phyloP scores from a whole-genome alignment of 2,888 invertebrate genomes.

The Harpalus rufipes region DNA sequence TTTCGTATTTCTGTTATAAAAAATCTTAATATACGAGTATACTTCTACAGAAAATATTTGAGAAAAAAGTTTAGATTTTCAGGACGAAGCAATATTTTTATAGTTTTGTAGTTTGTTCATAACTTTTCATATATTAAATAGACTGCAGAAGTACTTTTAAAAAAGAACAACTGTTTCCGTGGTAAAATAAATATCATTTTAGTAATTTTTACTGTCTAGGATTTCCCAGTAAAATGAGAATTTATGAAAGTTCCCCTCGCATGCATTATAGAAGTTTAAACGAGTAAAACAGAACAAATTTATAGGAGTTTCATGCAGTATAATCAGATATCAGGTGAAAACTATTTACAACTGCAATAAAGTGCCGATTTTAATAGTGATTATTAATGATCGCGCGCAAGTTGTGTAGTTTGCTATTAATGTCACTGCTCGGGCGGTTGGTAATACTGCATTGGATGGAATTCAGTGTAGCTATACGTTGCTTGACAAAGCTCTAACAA shows the following conservation, averaged over 20 bases:
- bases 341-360: conserved; percentile 29
- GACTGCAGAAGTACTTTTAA: background rate
- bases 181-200: background rate
- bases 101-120: too few relatives aligned
- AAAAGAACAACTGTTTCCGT: background rate
- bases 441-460: background rate
- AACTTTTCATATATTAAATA: too few relatives aligned
- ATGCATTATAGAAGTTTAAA: conserved; percentile 5
- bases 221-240: background rate
- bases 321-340: conserved; percentile 27
- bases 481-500: conserved; percentile 58
- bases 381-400: conserved; percentile 23
- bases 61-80: too few relatives aligned
- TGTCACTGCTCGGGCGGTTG: background rate
- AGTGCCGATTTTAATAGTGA: conserved; percentile 31
- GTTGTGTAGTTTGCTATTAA: conserved; percentile 36
- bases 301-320: conserved; percentile 1
- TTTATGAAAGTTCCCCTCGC: background rate
- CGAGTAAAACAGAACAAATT: conserved; percentile 18
- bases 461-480: conserved; percentile 31
- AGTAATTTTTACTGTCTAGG: background rate
- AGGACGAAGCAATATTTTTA: too few relatives aligned
- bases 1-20: too few relatives aligned
- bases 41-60: too few relatives aligned
- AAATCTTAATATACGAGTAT: too few relatives aligned